phyloP scores from a whole-genome alignment of 2,113 vertebrate species.

The Pipa parva region DNA sequence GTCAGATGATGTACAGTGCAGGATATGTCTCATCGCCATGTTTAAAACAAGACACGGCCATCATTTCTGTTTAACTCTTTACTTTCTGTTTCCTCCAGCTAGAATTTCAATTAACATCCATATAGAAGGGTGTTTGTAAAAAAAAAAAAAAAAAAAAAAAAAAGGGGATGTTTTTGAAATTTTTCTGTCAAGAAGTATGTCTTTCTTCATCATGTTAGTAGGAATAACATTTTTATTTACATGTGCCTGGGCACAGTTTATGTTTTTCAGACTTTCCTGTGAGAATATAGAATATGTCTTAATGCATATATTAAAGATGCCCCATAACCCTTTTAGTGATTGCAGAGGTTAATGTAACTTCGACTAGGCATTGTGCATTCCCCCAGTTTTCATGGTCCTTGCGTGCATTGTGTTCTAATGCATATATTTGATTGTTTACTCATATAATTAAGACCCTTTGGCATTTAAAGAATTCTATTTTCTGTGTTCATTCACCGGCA shows the following conservation, averaged over 20 bases:
- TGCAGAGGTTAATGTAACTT: background rate
- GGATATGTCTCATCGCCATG: no score
- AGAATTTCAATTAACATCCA: no score
- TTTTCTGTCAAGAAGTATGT: no score
- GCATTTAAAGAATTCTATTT: conserved; percentile 22
- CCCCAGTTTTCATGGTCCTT: background rate
- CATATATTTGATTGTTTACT: conserved; percentile 21
- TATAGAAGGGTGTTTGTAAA: no score
- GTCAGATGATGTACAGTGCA: no score
- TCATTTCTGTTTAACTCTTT: no score
- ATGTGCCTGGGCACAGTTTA: background rate
- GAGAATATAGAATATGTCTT: background rate
- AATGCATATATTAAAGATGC: background rate
- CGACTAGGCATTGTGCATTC: background rate
- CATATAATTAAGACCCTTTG: conserved; percentile 34
- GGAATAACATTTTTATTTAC: background rate
- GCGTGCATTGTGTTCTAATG: conserved; percentile 6
- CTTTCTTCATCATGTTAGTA: no score
- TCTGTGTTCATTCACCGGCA: conserved; percentile 42
- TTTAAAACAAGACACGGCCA: no score
- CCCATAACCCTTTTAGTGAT: background rate
- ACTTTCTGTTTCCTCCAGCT: no score
- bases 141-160: conserved; percentile 21
- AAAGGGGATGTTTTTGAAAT: background rate
- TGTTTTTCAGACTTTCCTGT: background rate